phyloP scores from a whole-genome alignment of 1,140 invertebrate species.

The Drosophila leontia region DNA sequence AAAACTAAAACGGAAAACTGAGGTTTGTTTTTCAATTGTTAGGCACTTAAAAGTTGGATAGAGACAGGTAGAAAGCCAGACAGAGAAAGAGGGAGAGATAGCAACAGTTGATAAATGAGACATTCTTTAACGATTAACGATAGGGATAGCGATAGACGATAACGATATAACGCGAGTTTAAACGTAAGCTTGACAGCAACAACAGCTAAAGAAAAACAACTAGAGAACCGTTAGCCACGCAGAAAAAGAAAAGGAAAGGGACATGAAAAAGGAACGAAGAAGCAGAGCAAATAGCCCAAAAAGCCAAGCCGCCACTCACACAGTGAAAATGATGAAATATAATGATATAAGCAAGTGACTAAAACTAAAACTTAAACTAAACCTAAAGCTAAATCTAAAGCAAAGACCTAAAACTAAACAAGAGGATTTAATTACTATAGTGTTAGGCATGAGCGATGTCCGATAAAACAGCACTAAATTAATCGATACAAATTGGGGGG shows the following conservation, averaged over 20 bases:
- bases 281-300: constrained; percentile 66
- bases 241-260: constrained; percentile 22
- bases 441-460: constrained; percentile 15
- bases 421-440: constrained; percentile 10
- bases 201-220: constrained; percentile 20
- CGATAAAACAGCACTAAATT: constrained; percentile 29
- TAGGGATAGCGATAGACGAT: constrained; percentile 47
- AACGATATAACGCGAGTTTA: constrained; percentile 70
- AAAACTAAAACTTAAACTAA: constrained; percentile 26
- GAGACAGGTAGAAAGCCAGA: constrained; percentile 3
- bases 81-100: constrained; percentile 11
- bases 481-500: constrained; percentile 62
- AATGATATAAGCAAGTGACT: constrained; percentile 37
- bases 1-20: constrained; percentile 5
- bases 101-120: constrained; percentile 41
- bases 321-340: constrained; percentile 32
- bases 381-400: constrained; percentile 26
- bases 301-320: constrained; percentile 54
- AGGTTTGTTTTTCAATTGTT: constrained; percentile 71
- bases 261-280: constrained; percentile 14
- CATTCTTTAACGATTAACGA: constrained; percentile 47
- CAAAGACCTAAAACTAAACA: constrained; percentile 14
- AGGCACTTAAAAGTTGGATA: constrained; percentile 35
- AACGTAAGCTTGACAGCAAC: constrained; percentile 45
- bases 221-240: constrained; percentile 42